phyloP scores from a whole-genome alignment of 2,888 invertebrate genomes.

The Polydrusus tereticollis region DNA sequence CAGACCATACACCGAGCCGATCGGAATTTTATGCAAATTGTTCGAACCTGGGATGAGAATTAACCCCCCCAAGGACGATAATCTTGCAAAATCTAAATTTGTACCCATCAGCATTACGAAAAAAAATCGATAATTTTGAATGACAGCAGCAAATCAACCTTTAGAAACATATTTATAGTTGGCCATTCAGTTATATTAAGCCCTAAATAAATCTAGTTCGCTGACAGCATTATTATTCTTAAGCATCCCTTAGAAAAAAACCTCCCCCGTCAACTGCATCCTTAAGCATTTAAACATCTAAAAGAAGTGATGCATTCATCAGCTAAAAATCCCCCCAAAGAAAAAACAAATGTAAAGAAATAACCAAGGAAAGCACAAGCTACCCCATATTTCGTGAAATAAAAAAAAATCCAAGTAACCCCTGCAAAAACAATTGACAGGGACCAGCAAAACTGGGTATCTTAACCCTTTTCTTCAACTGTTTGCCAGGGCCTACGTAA shows the following conservation, averaged over 20 bases:
- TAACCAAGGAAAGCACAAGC: background rate
- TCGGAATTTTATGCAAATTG: background rate
- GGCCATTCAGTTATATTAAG: no score
- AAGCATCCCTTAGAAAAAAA: background rate
- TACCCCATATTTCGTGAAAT: background rate
- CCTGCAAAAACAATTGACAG: constrained; percentile 17
- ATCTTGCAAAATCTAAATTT: background rate
- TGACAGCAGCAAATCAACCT: constrained; percentile 26
- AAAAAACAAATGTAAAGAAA: background rate
- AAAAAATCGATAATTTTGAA: constrained; percentile 28
- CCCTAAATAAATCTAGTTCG: no score
- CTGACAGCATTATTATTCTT: no score
- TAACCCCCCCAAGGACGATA: background rate
- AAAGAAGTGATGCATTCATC: background rate
- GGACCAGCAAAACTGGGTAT: constrained; percentile 10
- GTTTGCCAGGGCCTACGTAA: background rate
- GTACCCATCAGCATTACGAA: background rate
- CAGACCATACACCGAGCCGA: background rate
- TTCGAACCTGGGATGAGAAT: background rate
- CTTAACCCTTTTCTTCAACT: constrained; percentile 17
- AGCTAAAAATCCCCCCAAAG: background rate
- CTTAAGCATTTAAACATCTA: background rate
- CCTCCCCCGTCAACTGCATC: background rate
- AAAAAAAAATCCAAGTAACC: background rate
- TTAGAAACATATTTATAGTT: background rate